phyloP scores from a whole-genome alignment of 1,140 invertebrate species.

The Dufourea novaeangliae region DNA sequence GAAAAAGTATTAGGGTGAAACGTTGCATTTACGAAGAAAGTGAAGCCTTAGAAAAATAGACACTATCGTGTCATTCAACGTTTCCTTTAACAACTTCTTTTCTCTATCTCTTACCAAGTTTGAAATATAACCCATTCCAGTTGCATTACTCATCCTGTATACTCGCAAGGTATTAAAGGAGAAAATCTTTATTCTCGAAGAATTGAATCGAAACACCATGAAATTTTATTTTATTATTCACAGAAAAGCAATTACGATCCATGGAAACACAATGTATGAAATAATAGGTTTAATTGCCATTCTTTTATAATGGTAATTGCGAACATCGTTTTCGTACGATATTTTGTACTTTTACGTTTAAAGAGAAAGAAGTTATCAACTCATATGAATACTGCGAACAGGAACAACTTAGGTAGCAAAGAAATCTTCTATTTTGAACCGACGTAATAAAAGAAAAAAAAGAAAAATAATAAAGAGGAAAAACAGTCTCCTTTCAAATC shows the following conservation, averaged over 20 bases:
- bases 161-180: background rate
- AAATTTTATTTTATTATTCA: constrained; percentile 39
- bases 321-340: constrained; percentile 28
- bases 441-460: constrained; percentile 65
- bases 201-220: constrained; percentile 64
- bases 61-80: too few species aligned
- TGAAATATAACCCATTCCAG: too few species aligned
- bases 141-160: too few species aligned
- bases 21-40: too few species aligned
- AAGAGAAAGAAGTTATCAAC: constrained; percentile 29
- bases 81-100: too few species aligned
- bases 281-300: constrained; percentile 23
- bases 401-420: constrained; percentile 66
- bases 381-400: constrained; percentile 55
- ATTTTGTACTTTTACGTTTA: constrained; percentile 38
- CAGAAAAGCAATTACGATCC: constrained; percentile 11
- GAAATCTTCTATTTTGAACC: constrained; percentile 66
- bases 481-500: constrained; percentile 56
- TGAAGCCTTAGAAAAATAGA: too few species aligned
- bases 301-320: constrained; percentile 35
- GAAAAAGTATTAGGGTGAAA: too few species aligned
- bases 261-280: background rate
- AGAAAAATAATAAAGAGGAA: constrained; percentile 63
- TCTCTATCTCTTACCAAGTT: too few species aligned
- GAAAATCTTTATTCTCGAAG: constrained; percentile 46